A percentile compares a stretch with the other conserved stretches of the same genome.
phyloP scores from a whole-genome alignment of 2,888 invertebrate species.

The Ormyrus thymus region DNA sequence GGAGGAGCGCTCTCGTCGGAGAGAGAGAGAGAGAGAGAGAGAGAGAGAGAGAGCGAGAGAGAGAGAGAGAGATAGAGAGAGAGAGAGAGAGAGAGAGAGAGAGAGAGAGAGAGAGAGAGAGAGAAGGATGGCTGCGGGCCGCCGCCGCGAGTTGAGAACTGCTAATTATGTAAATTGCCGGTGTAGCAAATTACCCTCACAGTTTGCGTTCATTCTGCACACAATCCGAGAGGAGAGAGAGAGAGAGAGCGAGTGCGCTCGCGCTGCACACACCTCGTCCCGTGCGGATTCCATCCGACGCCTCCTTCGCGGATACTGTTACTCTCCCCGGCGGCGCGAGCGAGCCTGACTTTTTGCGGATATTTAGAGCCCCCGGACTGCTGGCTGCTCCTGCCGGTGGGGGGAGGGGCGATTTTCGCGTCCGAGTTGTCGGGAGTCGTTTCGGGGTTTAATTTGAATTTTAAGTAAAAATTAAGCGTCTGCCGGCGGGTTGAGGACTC shows the following conservation, averaged over 20 bases:
- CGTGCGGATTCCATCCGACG: conserved; percentile 28
- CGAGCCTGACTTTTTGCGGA: too few species aligned
- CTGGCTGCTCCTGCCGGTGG: too few species aligned
- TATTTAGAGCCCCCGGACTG: neutral
- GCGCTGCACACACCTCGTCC: conserved; percentile 2
- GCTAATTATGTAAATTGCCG: conserved; percentile 75
- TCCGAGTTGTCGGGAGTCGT: neutral
- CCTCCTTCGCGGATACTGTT: conserved; percentile 38
- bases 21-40: conserved; percentile 46
- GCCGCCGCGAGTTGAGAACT: conserved; percentile 71
- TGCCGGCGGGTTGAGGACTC: too few species aligned
- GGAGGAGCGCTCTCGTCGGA: too few species aligned
- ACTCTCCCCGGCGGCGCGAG: neutral
- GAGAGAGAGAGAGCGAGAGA: conserved; percentile 49
- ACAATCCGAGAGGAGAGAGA: conserved; percentile 67
- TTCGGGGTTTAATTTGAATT: too few species aligned
- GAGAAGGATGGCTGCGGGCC: conserved; percentile 60
- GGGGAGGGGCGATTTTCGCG: too few species aligned
- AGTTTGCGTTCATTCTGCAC: conserved; percentile 75
- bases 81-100: conserved; percentile 12
- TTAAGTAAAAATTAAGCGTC: too few species aligned
- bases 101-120: conserved; percentile 51
- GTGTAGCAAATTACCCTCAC: conserved; percentile 75
- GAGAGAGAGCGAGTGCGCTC: neutral
- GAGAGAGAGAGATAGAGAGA: conserved; percentile 52